Conservation (phyloP, 2,113 vertebrate genomes). For the Ptyas mucosa region DNA sequence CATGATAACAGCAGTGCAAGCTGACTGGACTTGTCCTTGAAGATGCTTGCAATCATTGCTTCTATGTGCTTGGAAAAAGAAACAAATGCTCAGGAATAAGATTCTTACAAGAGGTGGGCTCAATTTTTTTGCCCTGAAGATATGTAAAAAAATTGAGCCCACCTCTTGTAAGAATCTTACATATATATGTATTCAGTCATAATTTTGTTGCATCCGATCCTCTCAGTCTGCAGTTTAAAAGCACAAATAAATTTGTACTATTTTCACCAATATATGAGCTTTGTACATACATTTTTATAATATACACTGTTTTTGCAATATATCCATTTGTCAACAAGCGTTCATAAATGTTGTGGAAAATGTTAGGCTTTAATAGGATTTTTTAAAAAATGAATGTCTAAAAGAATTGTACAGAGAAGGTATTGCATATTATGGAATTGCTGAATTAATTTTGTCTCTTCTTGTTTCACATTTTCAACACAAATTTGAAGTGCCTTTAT, state of each 20-base stretch:
- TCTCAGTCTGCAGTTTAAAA: neutral
- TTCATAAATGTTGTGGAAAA: neutral
- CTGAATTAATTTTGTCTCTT: neutral
- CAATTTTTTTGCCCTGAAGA: slow-evolving; percentile 41
- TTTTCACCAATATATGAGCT: neutral
- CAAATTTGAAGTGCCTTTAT: neutral
- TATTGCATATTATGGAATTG: neutral
- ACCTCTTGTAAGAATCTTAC: too few species aligned
- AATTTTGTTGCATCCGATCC: neutral
- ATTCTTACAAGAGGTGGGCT: slow-evolving; percentile 10
- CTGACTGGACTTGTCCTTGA: slow-evolving; percentile 44
- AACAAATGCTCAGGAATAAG: slow-evolving; percentile 28
- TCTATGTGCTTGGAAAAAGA: slow-evolving; percentile 27
- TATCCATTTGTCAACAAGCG: neutral
- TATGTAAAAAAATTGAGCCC: too few species aligned
- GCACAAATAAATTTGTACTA: neutral
- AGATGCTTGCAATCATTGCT: slow-evolving; percentile 37
- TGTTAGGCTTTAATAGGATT: neutral
- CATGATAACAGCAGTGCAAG: slow-evolving; percentile 48
- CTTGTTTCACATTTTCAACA: neutral
- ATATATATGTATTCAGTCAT: neutral
- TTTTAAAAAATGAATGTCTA: neutral
- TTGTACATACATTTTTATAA: neutral
- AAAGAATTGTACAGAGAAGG: neutral
- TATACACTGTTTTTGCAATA: neutral